Base-by-base conservation (phyloP, 2,113 vertebrate genomes). In the Apodemus sylvaticus region DNA sequence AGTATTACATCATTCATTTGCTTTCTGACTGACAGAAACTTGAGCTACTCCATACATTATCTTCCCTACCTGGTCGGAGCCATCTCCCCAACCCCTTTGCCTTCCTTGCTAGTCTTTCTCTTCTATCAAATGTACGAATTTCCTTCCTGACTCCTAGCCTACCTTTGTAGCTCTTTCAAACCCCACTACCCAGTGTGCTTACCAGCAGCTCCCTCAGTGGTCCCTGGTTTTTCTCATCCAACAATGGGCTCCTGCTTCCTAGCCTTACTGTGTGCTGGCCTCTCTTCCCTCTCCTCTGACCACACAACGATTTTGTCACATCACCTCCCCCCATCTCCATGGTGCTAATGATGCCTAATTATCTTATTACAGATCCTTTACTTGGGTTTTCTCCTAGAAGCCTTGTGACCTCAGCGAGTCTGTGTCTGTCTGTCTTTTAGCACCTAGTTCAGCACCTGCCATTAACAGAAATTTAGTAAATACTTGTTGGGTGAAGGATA, bases 171-270 rank as follows among this genome's bases (percentile, higher is more conserved):
- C 16, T 24, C 22, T 24, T 8, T 24, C 58, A 60, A 60, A 5
- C n/a, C 31, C 1, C 1, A 0, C 0, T 3, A 34, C 78, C 22
- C 5, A 0, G 29, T 14, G 1, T 1, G 1, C 10, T 34, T 82
- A 39, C 48, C 45, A 17, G 20, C 4, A 6, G 16, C 34, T 31
- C 85, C 58, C 58, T 71, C 19, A 22, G 7, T 4, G 19, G 11
- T 10, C 78, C 48, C 45, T 77, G 45, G 7, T 58, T 39, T 90
- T 48, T 55, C 36, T 42, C 77, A 53, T 60, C 29, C 55, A 36
- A 48, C 29, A 51, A 5, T 17, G 39, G 60, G 55, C 22, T 64
- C 29, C 17, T 60, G 17, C 13, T 81, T 71, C 62, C 58, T 39
- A 10, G 5, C 2, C 51, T 31, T 6, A 73, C 19, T 8, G 48